A percentile compares a stretch with the other conserved stretches of the same genome.
Evolutionary conservation across 2,888 invertebrate species (phyloP).

Genomic region (Lampropteryx suffumata): DNA sequence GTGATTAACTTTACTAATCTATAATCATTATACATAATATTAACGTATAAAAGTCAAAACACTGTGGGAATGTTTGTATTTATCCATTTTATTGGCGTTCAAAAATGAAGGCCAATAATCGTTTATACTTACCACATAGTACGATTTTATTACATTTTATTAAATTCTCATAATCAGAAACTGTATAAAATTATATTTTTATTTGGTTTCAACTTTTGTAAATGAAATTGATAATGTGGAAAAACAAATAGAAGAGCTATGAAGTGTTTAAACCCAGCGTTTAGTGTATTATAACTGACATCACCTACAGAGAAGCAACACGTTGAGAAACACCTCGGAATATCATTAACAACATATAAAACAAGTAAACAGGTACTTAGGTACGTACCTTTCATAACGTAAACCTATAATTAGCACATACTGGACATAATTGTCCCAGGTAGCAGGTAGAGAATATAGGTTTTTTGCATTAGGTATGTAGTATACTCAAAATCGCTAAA

Average conservation of each 20-base stretch:
- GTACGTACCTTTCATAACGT: too few relatives aligned
- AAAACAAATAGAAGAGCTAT: constrained; percentile 16
- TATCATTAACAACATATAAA: constrained; percentile 57
- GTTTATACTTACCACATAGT: constrained; percentile 51
- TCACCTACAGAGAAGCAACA: constrained; percentile 64
- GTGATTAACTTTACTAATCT: constrained; percentile 42
- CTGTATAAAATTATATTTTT: constrained; percentile 23
- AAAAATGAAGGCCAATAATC: constrained; percentile 53
- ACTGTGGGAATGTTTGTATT: constrained; percentile 59
- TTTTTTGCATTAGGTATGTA: too few relatives aligned
- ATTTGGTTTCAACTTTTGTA: constrained; percentile 12
- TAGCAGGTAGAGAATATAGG: too few relatives aligned
- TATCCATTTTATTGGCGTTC: constrained; percentile 49
- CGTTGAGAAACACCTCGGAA: constrained; percentile 59
- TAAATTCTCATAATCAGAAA: constrained; percentile 22
- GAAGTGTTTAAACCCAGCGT: constrained; percentile 19
- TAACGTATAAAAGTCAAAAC: constrained; percentile 48
- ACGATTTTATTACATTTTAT: constrained; percentile 37
- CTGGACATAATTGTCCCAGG: too few relatives aligned
- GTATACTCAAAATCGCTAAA: too few relatives aligned
- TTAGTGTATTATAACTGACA: constrained; percentile 25
- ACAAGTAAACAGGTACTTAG: constrained; percentile 10
- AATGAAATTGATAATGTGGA: constrained; percentile 18
- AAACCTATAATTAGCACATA: too few relatives aligned
- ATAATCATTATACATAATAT: constrained; percentile 42